phyloP scores from a whole-genome alignment of 1,140 invertebrate genomes.

The Megalopta genalis region DNA sequence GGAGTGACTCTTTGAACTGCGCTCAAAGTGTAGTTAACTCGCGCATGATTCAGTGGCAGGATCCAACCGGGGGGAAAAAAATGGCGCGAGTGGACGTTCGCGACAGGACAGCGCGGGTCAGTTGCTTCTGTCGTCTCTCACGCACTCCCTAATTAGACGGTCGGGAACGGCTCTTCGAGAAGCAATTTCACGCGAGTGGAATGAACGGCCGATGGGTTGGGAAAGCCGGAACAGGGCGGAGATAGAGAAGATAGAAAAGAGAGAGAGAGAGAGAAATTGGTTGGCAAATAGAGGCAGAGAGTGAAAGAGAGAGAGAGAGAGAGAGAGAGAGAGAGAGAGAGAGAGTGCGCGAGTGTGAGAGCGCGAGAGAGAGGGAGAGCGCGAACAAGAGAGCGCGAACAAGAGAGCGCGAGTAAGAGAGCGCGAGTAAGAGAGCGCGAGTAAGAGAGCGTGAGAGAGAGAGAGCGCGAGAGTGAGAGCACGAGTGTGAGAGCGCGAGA shows the following conservation, averaged over 20 bases:
- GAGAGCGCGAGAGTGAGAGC: not conserved
- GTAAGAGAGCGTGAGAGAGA: too few relatives aligned
- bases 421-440: slow-evolving; percentile 2
- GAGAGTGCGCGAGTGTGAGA: too few relatives aligned
- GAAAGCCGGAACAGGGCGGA: slow-evolving; percentile 35
- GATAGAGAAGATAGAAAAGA: not conserved
- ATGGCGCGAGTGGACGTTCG: too few relatives aligned
- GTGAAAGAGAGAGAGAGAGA: too few relatives aligned
- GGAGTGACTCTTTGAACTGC: too few relatives aligned
- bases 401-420: not conserved
- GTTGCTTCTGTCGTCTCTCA: slow-evolving; percentile 10
- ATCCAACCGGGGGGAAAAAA: too few relatives aligned
- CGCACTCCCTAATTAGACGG: slow-evolving; percentile 52
- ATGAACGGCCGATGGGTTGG: slow-evolving; percentile 34
- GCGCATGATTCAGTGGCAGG: too few relatives aligned
- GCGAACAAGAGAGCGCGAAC: not conserved
- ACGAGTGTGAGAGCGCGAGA: slow-evolving; percentile 31
- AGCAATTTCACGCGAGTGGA: slow-evolving; percentile 52
- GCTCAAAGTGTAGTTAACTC: too few relatives aligned
- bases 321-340: too few relatives aligned
- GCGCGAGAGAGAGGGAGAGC: slow-evolving; percentile 18
- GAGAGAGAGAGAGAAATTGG: not conserved
- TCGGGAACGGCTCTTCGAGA: slow-evolving; percentile 46
- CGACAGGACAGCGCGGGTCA: too few relatives aligned
- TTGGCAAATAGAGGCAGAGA: too few relatives aligned